phyloP scores from a whole-genome alignment of 1,140 invertebrate species.

The Aricia agestis region DNA sequence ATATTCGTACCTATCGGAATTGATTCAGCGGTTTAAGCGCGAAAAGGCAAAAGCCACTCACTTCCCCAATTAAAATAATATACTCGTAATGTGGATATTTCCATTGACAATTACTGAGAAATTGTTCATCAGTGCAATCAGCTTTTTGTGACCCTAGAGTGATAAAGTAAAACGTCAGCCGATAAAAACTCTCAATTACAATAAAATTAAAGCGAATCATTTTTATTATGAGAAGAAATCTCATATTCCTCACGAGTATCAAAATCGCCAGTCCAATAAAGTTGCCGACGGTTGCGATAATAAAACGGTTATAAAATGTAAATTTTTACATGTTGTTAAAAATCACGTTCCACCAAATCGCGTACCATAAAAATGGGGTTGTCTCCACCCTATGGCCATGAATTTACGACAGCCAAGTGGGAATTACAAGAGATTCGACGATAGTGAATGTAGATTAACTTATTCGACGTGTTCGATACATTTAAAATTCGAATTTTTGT shows the following conservation, averaged over 20 bases:
- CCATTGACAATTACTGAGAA: too few species aligned
- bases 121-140: background rate
- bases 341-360: constrained; percentile 56
- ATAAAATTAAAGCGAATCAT: constrained; percentile 8
- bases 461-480: background rate
- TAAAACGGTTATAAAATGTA: constrained; percentile 59
- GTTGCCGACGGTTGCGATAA: constrained; percentile 35
- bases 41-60: too few species aligned
- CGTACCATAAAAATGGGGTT: constrained; percentile 57
- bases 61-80: too few species aligned
- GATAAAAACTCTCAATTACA: background rate
- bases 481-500: background rate
- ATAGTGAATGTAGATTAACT: constrained; percentile 33
- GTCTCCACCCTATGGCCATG: constrained; percentile 43
- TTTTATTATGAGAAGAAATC: constrained; percentile 19
- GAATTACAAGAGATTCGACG: constrained; percentile 58
- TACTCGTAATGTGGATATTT: too few species aligned
- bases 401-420: constrained; percentile 63
- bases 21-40: too few species aligned
- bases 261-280: constrained; percentile 32
- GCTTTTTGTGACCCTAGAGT: background rate
- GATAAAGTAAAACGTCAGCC: background rate
- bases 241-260: constrained; percentile 5
- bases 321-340: constrained; percentile 66
- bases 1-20: too few species aligned